Conservation (phyloP, 1,140 invertebrate species). For the Neodiprion fabricii region DNA sequence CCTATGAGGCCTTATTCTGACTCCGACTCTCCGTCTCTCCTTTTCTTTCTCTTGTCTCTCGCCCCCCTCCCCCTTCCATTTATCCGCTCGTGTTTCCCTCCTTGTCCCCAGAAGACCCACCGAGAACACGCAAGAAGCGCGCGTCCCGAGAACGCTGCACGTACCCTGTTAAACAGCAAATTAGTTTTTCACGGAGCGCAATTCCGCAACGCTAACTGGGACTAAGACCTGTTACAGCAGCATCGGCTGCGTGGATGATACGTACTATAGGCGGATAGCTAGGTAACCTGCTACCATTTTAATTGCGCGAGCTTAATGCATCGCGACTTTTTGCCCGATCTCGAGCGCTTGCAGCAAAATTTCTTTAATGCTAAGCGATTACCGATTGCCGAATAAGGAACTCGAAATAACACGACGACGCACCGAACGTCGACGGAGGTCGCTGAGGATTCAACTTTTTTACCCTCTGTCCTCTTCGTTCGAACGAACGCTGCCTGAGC, state of each 20-base stretch:
- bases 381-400: slow-evolving; percentile 16
- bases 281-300: slow-evolving; percentile 30
- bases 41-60: slow-evolving; percentile 21
- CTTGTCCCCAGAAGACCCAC: not conserved
- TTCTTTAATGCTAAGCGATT: slow-evolving; percentile 12
- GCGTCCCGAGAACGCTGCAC: slow-evolving; percentile 21
- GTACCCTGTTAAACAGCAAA: slow-evolving; percentile 42
- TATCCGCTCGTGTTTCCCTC: slow-evolving; percentile 26
- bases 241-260: not conserved
- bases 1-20: slow-evolving; percentile 34
- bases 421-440: not conserved
- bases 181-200: slow-evolving; percentile 46
- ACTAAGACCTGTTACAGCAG: slow-evolving; percentile 26
- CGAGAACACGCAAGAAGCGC: not conserved
- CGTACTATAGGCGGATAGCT: not conserved
- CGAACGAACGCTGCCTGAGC: not conserved
- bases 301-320: slow-evolving; percentile 28
- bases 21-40: slow-evolving; percentile 30
- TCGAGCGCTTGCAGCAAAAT: not conserved
- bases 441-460: slow-evolving; percentile 8
- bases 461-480: not conserved
- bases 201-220: slow-evolving; percentile 31
- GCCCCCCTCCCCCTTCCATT: slow-evolving; percentile 22
- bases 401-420: not conserved
- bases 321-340: not conserved